phyloP scores from a whole-genome alignment of 1,140 invertebrate species.

The Drosophila kohkoa region DNA sequence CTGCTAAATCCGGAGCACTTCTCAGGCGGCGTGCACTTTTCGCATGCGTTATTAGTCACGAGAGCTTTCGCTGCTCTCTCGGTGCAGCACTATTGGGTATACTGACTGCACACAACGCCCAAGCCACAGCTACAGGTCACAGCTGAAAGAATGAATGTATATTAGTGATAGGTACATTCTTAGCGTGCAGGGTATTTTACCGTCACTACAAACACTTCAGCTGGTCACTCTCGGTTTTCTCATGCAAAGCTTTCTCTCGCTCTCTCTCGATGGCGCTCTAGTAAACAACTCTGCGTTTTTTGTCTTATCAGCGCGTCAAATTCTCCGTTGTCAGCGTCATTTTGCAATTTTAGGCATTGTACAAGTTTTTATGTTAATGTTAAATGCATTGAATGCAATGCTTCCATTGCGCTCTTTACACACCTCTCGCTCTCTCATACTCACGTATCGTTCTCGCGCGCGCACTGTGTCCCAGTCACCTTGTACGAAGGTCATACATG shows the following conservation, averaged over 20 bases:
- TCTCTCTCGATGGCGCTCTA: conserved; percentile 26
- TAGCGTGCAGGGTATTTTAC: conserved; percentile 21
- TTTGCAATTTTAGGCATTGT: conserved; percentile 26
- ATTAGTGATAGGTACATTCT: background rate
- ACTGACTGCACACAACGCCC: background rate
- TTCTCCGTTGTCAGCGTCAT: conserved; percentile 43
- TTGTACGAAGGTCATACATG: conserved; percentile 87
- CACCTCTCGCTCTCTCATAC: background rate
- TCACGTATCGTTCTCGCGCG: background rate
- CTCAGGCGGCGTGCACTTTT: conserved; percentile 69
- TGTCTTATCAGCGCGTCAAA: conserved; percentile 46
- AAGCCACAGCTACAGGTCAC: background rate
- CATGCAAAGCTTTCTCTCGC: conserved; percentile 25
- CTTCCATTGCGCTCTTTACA: conserved; percentile 1
- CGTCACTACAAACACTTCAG: background rate
- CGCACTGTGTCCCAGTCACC: conserved; percentile 86
- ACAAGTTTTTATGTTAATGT: conserved; percentile 36
- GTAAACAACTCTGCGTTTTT: conserved; percentile 39
- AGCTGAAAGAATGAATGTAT: background rate
- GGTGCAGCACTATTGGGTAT: background rate
- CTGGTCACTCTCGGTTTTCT: background rate
- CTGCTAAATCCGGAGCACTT: conserved; percentile 80
- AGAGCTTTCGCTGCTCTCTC: conserved; percentile 54
- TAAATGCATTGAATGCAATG: conserved; percentile 31
- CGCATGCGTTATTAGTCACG: conserved; percentile 57